These are phyloP conservation scores for Acomys russatus DNA, from an alignment of 2,797 vertebrate species.

Conservation along the genomic window DNA sequence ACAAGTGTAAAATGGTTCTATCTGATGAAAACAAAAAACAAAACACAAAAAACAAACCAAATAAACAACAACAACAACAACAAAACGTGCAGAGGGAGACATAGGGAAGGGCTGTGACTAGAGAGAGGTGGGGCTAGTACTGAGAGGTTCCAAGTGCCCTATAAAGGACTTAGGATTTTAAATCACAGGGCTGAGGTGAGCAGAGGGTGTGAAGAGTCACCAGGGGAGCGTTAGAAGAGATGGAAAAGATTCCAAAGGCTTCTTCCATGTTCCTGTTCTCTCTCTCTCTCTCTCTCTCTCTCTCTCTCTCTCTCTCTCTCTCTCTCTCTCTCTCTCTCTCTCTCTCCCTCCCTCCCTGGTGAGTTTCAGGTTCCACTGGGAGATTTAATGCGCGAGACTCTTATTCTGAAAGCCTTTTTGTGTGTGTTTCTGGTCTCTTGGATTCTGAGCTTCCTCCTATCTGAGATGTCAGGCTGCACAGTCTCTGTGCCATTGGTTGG, in stretches of 20 bases:
- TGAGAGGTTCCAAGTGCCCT: not conserved
- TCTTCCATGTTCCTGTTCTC: not conserved
- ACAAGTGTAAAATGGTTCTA: not conserved
- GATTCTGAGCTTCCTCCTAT: not conserved
- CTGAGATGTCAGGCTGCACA: not conserved
- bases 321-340: slow-evolving; percentile 34
- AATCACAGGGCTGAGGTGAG: not conserved
- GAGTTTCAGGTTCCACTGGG: not conserved
- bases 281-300: not conserved
- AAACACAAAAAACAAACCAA: not conserved
- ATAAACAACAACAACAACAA: not conserved
- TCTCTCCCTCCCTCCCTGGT: not conserved
- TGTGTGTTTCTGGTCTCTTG: not conserved
- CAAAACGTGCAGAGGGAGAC: not conserved
- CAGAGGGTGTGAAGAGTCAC: not conserved
- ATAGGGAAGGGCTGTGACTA: not conserved
- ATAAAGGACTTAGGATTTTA: not conserved
- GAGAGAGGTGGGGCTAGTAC: not conserved
- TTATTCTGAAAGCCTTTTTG: not conserved
- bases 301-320: slow-evolving; percentile 18
- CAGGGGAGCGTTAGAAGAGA: not conserved
- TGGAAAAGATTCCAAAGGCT: not conserved
- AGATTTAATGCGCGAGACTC: not conserved
- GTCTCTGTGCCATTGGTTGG: not conserved
- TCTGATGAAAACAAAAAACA: not conserved